Evolutionary conservation across 2,888 invertebrate species (phyloP), one percentile per base, ranked within the genome.

Genomic region (Chrysolina haemoptera): DNA sequence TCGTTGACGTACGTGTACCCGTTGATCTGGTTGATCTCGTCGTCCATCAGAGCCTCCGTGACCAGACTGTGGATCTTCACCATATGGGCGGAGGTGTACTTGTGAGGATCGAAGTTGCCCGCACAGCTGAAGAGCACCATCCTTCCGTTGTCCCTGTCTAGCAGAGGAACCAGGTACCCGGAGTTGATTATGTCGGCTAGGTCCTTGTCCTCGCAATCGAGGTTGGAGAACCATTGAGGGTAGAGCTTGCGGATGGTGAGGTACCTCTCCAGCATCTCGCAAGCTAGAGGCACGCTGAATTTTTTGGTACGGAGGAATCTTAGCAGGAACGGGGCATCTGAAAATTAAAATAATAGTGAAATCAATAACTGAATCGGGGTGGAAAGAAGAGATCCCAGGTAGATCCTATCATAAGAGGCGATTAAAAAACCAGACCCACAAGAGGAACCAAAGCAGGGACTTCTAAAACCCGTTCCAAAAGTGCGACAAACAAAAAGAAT

Each of bases 291-390:
- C 20, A 97, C 92, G 46, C 95, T 95, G 88, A 95, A 97, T 86
- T 96, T 97, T 88, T 96, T 95, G 59, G 95, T 95, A 50, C 96
- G 91, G 14, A 97, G 91, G 83, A 97, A 97, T 62, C 96, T 91
- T 55, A 97, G 89, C 16, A 96, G 90, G 85, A 97, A 97, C 9
- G 93, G 91, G 0, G 94, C 88, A 85, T 96, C 96, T 91, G 89
- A 41, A 86, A 84, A 16, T 35, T 8, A 3, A 27, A 18, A 20
- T 16, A 16, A 2, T 48, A 48, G 48, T 10, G 16, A 59, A 40
- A 64, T 41, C 68, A 14, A 27, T 35, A 35, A 35, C 35, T 3
- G 8, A 35, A 6, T 35, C 35, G 35, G 35, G 35, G 1, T 3
- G 2, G n/a, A n/a, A n/a, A n/a, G n/a, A n/a, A n/a, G n/a, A n/a